Conservation (phyloP, 2,113 vertebrate species). For the Ornithorhynchus anatinus region DNA sequence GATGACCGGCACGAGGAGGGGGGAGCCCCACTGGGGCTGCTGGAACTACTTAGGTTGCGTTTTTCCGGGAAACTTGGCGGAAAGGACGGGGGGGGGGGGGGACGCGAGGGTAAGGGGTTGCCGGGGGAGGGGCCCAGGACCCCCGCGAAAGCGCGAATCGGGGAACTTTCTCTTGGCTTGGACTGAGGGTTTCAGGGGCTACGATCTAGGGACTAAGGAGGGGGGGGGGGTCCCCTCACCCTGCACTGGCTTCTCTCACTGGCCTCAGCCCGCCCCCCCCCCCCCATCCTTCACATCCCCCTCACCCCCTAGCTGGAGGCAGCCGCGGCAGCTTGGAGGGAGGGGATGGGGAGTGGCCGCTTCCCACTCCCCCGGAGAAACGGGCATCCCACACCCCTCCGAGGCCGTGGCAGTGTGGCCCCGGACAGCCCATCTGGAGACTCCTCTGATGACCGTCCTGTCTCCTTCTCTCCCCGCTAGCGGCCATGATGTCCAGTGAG, state of each 20-base stretch:
- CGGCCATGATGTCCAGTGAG: slow-evolving; percentile 83
- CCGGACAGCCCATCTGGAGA: neutral
- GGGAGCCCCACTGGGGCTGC: neutral
- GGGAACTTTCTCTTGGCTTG: too few species aligned
- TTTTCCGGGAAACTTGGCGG: neutral
- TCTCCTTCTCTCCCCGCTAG: slow-evolving; percentile 54
- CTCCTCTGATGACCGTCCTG: fast-evolving
- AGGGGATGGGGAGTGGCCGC: too few species aligned
- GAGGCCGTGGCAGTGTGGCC: too few species aligned
- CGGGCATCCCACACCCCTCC: too few species aligned
- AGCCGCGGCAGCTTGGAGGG: too few species aligned
- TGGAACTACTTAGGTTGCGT: neutral
- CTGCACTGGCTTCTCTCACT: fast-evolving
- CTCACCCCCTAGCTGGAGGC: too few species aligned
- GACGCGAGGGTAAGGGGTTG: neutral
- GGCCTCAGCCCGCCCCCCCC: neutral
- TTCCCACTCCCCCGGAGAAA: too few species aligned
- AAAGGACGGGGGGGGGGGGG: neutral
- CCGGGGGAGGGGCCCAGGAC: neutral
- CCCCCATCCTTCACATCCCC: too few species aligned
- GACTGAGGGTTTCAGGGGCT: neutral
- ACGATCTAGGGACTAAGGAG: neutral
- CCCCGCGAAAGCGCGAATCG: too few species aligned
- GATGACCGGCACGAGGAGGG: too few species aligned
- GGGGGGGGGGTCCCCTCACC: neutral